Conservation (phyloP, 2,797 vertebrate genomes). For the Clarias pachynema region DNA sequence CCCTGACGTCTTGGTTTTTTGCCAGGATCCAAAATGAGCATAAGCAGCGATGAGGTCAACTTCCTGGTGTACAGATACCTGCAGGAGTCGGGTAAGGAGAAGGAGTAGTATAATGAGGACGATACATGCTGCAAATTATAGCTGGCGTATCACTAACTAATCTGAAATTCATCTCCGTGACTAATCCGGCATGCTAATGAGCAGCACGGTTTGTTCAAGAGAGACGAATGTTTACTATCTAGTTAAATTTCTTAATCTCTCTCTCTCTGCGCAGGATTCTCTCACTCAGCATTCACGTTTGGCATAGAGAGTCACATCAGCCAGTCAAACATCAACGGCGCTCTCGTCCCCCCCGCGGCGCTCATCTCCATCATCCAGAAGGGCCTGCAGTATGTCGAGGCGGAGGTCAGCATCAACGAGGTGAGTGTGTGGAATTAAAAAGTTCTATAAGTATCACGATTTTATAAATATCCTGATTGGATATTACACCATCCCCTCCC, state of each 20-base stretch:
- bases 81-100: constrained; percentile 92
- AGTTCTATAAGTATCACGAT: no score
- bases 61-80: constrained; percentile 99
- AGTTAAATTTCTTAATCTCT: constrained; percentile 12
- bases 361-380: constrained; percentile 99
- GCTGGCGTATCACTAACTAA: neutral
- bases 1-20: constrained; percentile 99
- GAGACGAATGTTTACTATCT: no score
- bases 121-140: neutral
- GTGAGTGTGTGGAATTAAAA: constrained; percentile 61
- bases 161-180: neutral
- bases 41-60: constrained; percentile 99
- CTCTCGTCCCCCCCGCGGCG: constrained; percentile 96
- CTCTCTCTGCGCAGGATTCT: constrained; percentile 82
- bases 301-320: constrained; percentile 99
- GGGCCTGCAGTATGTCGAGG: constrained; percentile 98
- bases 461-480: no score
- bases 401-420: constrained; percentile 99
- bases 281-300: constrained; percentile 98
- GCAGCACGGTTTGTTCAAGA: no score
- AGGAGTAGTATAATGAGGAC: neutral
- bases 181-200: neutral
- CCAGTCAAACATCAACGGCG: constrained; percentile 98
- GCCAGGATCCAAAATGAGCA: constrained; percentile 99
- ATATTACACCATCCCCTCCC: no score